Evolutionary conservation across 2,888 invertebrate genomes (phyloP).

Genomic region (Hypomecis atomaria): DNA sequence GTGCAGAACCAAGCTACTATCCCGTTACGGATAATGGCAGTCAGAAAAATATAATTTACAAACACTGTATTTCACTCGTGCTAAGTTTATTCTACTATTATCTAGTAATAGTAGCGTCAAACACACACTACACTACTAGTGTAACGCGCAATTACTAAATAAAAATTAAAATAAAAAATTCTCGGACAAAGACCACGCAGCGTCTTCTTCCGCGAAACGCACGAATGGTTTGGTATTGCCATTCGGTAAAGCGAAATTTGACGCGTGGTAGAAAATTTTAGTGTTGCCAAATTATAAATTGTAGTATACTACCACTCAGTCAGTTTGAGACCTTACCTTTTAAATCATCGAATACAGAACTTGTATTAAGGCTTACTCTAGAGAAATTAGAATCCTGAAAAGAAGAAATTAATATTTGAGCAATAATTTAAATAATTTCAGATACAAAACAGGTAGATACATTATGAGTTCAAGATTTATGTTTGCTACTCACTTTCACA

Average conservation of each 20-base stretch:
- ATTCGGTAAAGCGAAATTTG: background rate
- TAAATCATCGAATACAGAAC: constrained; percentile 66
- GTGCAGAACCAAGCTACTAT: constrained; percentile 80
- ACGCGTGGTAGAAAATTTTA: constrained; percentile 20
- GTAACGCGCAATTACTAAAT: constrained; percentile 63
- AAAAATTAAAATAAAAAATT: constrained; percentile 78
- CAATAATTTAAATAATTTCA: background rate
- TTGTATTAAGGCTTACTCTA: constrained; percentile 62
- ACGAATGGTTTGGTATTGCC: constrained; percentile 43
- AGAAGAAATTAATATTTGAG: constrained; percentile 20
- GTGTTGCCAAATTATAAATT: constrained; percentile 41
- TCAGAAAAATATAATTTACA: constrained; percentile 60
- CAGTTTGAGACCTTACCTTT: constrained; percentile 57
- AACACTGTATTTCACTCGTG: constrained; percentile 62
- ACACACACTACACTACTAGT: constrained; percentile 60
- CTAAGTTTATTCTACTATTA: constrained; percentile 65
- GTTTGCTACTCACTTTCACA: constrained; percentile 66
- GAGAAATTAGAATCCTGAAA: constrained; percentile 71
- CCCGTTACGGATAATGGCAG: constrained; percentile 84
- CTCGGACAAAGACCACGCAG: constrained; percentile 72
- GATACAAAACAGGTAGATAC: background rate
- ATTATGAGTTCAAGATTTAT: no score
- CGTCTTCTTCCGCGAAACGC: constrained; percentile 76
- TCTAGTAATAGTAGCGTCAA: constrained; percentile 61
- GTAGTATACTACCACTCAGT: constrained; percentile 29